phyloP scores from a whole-genome alignment of 2,888 invertebrate genomes.

The Zygaena filipendulae region DNA sequence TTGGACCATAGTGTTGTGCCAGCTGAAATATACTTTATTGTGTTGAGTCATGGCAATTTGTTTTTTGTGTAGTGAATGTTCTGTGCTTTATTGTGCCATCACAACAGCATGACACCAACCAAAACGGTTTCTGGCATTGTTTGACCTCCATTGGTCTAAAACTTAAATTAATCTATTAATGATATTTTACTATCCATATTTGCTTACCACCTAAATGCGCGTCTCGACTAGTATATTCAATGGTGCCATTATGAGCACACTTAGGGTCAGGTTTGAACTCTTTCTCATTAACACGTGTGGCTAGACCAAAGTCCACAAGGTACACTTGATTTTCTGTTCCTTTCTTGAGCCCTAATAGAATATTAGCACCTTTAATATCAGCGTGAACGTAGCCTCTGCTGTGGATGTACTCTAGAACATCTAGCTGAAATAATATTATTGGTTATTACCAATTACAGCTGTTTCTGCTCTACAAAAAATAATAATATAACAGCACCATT shows the following conservation, averaged over 20 bases:
- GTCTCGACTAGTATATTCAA: slow-evolving; percentile 96
- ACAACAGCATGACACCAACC: too few species aligned
- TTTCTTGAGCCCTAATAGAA: slow-evolving; percentile 78
- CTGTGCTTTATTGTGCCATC: too few species aligned
- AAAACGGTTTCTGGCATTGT: too few species aligned
- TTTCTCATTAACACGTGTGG: slow-evolving; percentile 78
- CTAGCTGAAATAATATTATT: slow-evolving; percentile 70
- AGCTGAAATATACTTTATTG: too few species aligned
- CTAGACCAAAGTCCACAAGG: slow-evolving; percentile 95
- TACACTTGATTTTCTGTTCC: slow-evolving; percentile 78
- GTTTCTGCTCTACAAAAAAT: too few species aligned
- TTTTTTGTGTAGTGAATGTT: too few species aligned
- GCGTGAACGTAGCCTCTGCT: slow-evolving; percentile 91
- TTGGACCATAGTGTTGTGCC: too few species aligned
- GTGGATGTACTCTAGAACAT: slow-evolving; percentile 94
- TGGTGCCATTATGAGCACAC: slow-evolving; percentile 96
- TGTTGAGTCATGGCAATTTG: too few species aligned
- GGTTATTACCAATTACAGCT: neutral
- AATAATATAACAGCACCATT: too few species aligned
- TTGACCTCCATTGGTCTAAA: too few species aligned
- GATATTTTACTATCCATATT: slow-evolving; percentile 10
- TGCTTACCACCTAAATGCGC: slow-evolving; percentile 87
- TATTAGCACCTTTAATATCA: slow-evolving; percentile 96
- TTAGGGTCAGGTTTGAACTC: slow-evolving; percentile 90
- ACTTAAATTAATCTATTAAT: too few species aligned